A percentile compares a stretch with the other conserved stretches of the same genome.
phyloP scores from a whole-genome alignment of 2,888 invertebrate species.

The Cerceris rybyensis region DNA sequence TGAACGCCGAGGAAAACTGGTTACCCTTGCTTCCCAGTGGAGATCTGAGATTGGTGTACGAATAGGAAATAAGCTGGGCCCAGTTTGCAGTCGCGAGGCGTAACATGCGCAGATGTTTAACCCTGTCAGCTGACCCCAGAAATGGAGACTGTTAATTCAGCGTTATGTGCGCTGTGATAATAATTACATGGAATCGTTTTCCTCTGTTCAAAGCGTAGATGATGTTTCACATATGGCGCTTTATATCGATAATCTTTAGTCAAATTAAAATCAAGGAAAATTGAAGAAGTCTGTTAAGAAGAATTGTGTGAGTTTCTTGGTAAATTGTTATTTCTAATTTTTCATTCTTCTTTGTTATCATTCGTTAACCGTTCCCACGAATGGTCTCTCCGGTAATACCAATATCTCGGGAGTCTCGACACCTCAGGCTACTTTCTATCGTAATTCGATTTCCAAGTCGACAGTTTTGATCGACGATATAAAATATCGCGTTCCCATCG shows the following conservation, averaged over 20 bases:
- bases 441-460: slow-evolving; percentile 21
- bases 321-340: too few relatives aligned
- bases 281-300: too few relatives aligned
- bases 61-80: slow-evolving; percentile 59
- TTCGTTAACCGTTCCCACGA: background rate
- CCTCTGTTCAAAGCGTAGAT: background rate
- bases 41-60: slow-evolving; percentile 48
- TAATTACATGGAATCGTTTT: slow-evolving; percentile 7
- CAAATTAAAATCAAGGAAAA: too few relatives aligned
- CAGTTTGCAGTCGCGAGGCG: slow-evolving; percentile 52
- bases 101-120: slow-evolving; percentile 56
- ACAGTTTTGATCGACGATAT: slow-evolving; percentile 15
- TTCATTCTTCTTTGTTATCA: background rate
- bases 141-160: slow-evolving; percentile 44
- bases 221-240: too few relatives aligned
- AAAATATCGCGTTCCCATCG: slow-evolving; percentile 20
- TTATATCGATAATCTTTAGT: too few relatives aligned
- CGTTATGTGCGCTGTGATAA: slow-evolving; percentile 31
- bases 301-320: too few relatives aligned
- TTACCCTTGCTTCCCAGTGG: slow-evolving; percentile 57
- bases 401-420: background rate
- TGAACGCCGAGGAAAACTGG: slow-evolving; percentile 56
- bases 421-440: background rate
- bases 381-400: background rate
- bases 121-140: slow-evolving; percentile 54